Base-by-base conservation (phyloP, 2,888 invertebrate genomes). In the Sylvicola fuscatus region DNA sequence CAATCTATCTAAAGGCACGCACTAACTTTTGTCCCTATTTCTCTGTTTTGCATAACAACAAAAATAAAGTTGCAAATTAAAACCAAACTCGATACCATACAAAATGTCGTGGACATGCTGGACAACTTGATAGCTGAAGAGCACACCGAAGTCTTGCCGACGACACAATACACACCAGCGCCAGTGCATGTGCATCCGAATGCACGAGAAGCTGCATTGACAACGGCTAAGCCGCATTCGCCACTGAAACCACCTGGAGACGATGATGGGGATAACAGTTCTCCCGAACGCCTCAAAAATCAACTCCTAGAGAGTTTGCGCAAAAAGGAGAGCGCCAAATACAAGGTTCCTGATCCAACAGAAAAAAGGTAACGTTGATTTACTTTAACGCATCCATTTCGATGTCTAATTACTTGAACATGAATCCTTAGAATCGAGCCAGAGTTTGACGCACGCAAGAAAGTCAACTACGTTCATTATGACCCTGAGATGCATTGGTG, bases 401-500 rank as follows among this genome's bases (percentile, higher is more conserved):
- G 11, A 5, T 27, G 3, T 31, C 3, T 30, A 16, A 15, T 28
- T 15, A 26, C 33, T 8, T 29, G n/a, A n/a, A n/a, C n/a, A n/a
- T n/a, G n/a, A n/a, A n/a, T n/a, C n/a, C n/a, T n/a, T n/a, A n/a
- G n/a, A n/a, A n/a, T n/a, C n/a, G n/a, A n/a, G n/a, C n/a, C n/a
- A n/a, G n/a, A n/a, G n/a, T n/a, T n/a, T n/a, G 21, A 21, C 21
- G 21, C 40, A 1, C 37, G 38, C 2, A 44, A 60, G 35, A 65
- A 68, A 53, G 74, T 68, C 55, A 83, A 82, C 67, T 80, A 77
- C 49, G 73, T 81, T 36, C 80, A 82, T 60, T 86, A 82, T 52
- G 86, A 87, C 58, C 82, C 84, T 1, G 84, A 84, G 60, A 74
- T 82, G 67, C 84, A 86, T 53, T 87, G 87, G 87, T 87, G 86